phyloP scores from a whole-genome alignment of 2,113 vertebrate species.

The Damaliscus lunatus region DNA sequence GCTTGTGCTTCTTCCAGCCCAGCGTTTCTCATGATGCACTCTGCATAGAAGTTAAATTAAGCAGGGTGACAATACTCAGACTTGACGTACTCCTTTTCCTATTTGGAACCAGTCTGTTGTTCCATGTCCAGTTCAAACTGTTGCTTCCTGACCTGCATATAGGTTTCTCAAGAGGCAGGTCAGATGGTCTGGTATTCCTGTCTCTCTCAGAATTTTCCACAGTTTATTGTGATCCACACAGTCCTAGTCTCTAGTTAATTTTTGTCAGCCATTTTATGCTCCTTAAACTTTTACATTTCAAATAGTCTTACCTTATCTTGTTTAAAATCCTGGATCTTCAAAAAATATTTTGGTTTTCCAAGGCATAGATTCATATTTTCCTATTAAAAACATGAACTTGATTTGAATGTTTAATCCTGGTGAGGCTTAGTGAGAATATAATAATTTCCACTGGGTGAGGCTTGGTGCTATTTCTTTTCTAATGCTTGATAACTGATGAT shows the following conservation, averaged over 20 bases:
- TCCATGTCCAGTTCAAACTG: too few relatives aligned
- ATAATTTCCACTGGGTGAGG: slow-evolving; percentile 34
- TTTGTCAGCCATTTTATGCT: not conserved
- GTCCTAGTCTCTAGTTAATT: not conserved
- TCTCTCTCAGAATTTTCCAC: rapidly evolving
- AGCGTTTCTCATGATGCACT: too few relatives aligned
- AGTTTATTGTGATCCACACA: too few relatives aligned
- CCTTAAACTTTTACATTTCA: slow-evolving; percentile 29
- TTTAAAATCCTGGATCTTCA: slow-evolving; percentile 25
- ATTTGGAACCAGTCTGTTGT: too few relatives aligned
- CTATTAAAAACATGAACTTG: slow-evolving; percentile 39
- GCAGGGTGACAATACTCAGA: too few relatives aligned
- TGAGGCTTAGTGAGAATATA: not conserved
- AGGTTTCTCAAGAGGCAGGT: too few relatives aligned
- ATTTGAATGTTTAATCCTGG: slow-evolving; percentile 43
- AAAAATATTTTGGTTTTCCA: not conserved
- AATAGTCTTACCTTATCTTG: not conserved
- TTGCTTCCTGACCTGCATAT: too few relatives aligned
- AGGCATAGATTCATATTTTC: not conserved
- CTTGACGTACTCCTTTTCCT: too few relatives aligned
- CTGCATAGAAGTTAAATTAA: too few relatives aligned
- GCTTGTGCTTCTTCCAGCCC: too few relatives aligned
- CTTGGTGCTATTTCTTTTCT: not conserved
- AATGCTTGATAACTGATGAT: slow-evolving; percentile 53
- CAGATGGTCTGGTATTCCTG: too few relatives aligned